Percentiles rank a stretch among this genome's conserved stretches.
Conservation (phyloP, 2,888 invertebrate species). For the Graphium colonna region DNA sequence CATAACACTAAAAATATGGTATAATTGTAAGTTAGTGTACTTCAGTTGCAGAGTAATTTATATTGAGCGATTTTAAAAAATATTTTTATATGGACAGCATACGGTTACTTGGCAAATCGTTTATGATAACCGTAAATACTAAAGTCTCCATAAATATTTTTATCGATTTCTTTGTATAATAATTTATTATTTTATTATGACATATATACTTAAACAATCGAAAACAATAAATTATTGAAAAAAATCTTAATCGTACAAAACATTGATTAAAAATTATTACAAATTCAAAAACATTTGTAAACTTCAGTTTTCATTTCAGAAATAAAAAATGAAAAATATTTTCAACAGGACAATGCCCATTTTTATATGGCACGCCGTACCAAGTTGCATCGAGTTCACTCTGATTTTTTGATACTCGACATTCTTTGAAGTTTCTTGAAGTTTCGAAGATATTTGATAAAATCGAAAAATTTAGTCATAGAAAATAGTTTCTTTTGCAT, state of each 20-base stretch:
- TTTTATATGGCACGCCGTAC: too few species aligned
- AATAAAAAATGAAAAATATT: slow-evolving; percentile 12
- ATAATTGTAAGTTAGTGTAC: slow-evolving; percentile 31
- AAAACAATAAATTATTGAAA: too few species aligned
- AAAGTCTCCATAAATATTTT: not conserved
- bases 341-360: too few species aligned
- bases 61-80: slow-evolving; percentile 40
- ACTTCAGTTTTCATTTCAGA: too few species aligned
- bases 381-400: too few species aligned
- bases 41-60: slow-evolving; percentile 31
- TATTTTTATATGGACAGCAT: slow-evolving; percentile 34
- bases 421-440: too few species aligned
- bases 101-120: slow-evolving; percentile 27
- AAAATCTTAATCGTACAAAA: too few species aligned
- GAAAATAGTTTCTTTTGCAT: too few species aligned
- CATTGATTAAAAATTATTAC: too few species aligned
- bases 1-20: slow-evolving; percentile 30
- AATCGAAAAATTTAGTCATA: too few species aligned
- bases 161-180: not conserved
- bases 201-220: not conserved
- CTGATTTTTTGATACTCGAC: too few species aligned
- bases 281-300: slow-evolving; percentile 1
- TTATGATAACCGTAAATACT: not conserved
- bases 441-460: too few species aligned
- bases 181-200: not conserved